Conservation (phyloP, 2,888 invertebrate species). For the Entomobrya proxima region DNA sequence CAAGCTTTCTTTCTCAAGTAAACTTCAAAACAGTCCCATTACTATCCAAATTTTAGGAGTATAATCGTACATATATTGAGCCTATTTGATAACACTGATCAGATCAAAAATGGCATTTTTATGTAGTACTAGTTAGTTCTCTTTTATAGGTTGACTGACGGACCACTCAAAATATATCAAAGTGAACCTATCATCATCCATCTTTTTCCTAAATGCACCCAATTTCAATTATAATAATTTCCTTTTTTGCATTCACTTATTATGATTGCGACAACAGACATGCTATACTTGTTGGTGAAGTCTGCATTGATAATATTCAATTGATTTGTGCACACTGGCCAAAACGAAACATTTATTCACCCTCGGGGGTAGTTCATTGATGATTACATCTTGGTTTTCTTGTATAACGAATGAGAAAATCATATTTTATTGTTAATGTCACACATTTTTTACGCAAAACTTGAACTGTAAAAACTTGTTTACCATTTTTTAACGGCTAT, state of each 20-base stretch:
- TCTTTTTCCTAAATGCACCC: slow-evolving; percentile 53
- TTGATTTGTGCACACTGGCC: slow-evolving; percentile 35
- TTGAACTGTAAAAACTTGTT: slow-evolving; percentile 54
- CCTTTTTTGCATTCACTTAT: slow-evolving; percentile 44
- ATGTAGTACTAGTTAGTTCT: not conserved
- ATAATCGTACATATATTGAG: not conserved
- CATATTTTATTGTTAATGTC: not conserved
- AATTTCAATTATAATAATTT: slow-evolving; percentile 58
- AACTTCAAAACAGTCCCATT: slow-evolving; percentile 27
- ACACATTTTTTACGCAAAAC: slow-evolving; percentile 9
- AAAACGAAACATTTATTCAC: slow-evolving; percentile 41
- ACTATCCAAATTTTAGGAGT: slow-evolving; percentile 12
- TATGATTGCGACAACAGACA: slow-evolving; percentile 1
- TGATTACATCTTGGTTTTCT: slow-evolving; percentile 19
- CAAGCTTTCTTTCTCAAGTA: slow-evolving; percentile 52
- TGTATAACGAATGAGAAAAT: not conserved
- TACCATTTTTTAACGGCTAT: slow-evolving; percentile 37
- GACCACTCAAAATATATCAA: slow-evolving; percentile 56
- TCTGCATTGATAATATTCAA: not conserved
- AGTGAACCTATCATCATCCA: slow-evolving; percentile 61
- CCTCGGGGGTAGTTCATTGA: slow-evolving; percentile 31
- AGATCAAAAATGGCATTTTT: slow-evolving; percentile 1
- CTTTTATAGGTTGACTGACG: slow-evolving; percentile 16
- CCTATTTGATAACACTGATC: slow-evolving; percentile 10
- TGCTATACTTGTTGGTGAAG: not conserved